Evolutionary conservation across 1,140 invertebrate species (phyloP), one percentile per base, ranked within the genome.

Genomic region (Myzus persicae): DNA sequence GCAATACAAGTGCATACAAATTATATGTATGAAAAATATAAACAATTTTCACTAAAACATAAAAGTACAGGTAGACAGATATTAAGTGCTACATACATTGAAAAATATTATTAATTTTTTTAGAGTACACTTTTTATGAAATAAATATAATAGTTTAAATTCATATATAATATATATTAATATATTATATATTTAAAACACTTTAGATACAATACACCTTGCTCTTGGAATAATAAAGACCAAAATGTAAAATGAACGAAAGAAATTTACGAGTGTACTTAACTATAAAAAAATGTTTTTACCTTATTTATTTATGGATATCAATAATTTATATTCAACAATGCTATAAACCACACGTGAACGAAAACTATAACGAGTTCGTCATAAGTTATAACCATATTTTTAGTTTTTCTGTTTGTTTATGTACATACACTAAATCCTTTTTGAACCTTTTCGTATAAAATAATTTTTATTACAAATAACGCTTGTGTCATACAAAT

Each of bases 321-420:
- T 14, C n/a, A 76, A 76, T 76, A 76, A 24, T 76, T 76, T 76
- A n/a, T 76, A 18, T n/a, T 76, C 59, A 76, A 76, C 59, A 76
- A 76, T 76, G 59, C n/a, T n/a, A 76, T 76, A n/a, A 76, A 76
- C 59, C 59, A n/a, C 31, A 76, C 59, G 31, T 76, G 59, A n/a
- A 76, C 36, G 14, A 76, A 76, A 76, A 76, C 31, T 76, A 76
- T 76, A 76, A 76, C 1, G 14, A 76, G 14, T 76, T 1, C 5
- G 31, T 76, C 59, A 76, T 67, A 67, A n/a, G 59, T 67, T 67
- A 67, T 67, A n/a, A n/a, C 31, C 31, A 67, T n/a, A 76, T 76
- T 76, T 76, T 76, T 76, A 76, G 31, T 76, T 76, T 76, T 76
- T 76, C n/a, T n/a, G 31, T 76, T 76, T 76, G 59, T n/a, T 76